A percentile compares a stretch with the other conserved stretches of the same genome.
These are phyloP conservation scores for Colostygia pectinataria DNA, from an alignment of 2,888 invertebrate genomes.

Conservation along the genomic window DNA sequence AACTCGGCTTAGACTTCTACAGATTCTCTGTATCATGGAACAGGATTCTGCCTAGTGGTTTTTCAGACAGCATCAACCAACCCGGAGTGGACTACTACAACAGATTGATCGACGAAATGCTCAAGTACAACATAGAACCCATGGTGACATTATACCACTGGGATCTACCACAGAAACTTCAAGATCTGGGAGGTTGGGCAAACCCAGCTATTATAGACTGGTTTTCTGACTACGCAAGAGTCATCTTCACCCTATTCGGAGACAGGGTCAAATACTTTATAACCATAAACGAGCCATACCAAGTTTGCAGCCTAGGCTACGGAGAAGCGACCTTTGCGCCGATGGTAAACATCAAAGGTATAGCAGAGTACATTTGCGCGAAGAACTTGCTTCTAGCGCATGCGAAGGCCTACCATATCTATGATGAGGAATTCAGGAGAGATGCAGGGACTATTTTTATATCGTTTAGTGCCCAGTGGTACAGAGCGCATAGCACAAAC, in stretches of 20 bases:
- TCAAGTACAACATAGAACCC: conserved; percentile 83
- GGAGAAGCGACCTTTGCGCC: conserved; percentile 51
- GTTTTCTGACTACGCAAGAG: conserved; percentile 67
- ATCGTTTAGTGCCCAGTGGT: conserved; percentile 80
- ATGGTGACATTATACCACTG: conserved; percentile 78
- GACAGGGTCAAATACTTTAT: conserved; percentile 78
- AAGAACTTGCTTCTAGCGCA: conserved; percentile 80
- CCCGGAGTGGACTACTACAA: conserved; percentile 85
- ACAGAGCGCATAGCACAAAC: conserved; percentile 48
- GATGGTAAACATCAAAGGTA: conserved; percentile 56
- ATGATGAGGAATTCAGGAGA: conserved; percentile 55
- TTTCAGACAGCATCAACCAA: conserved; percentile 71
- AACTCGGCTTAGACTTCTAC: conserved; percentile 70
- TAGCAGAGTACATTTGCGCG: conserved; percentile 72
- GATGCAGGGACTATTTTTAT: conserved; percentile 67
- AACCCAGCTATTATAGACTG: conserved; percentile 65
- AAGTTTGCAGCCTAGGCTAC: conserved; percentile 64
- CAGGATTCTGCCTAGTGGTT: conserved; percentile 82
- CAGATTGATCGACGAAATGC: conserved; percentile 81
- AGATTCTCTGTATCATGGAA: conserved; percentile 84
- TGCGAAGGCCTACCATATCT: conserved; percentile 63
- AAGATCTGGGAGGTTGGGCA: conserved; percentile 76
- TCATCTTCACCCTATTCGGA: conserved; percentile 63
- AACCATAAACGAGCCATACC: conserved; percentile 80
- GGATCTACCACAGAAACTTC: conserved; percentile 74